Evolutionary conservation across 2,888 invertebrate species (phyloP), one percentile per base, ranked within the genome.

Genomic region (Drosophila multiciliata): DNA sequence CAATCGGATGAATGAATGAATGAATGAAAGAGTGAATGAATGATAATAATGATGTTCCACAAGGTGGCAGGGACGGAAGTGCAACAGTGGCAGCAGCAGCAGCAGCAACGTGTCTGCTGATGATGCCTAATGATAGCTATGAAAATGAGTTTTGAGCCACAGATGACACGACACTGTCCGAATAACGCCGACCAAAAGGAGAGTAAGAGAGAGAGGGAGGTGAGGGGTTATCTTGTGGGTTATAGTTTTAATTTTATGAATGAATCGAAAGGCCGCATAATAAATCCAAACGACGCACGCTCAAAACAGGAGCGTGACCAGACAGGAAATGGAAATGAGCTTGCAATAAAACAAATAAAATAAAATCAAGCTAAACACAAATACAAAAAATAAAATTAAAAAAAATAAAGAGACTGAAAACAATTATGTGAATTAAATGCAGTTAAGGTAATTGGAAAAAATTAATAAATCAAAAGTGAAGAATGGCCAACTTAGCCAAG

Each of bases 91-190:
- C 54, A 61, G 33, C 48, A 57, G 9, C 35, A 26, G 32, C 36
- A 63, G 52, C 63, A 59, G 17, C 52, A 72, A 66, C 67, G 64
- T 75, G 73, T 77, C 71, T 72, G 72, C 69, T 71, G 87, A 80
- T 87, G 78, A 67, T 45, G 71, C 68, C 89, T 87, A 90, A 91
- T 91, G 90, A 90, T 91, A 91, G 71, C 58, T 71, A 78, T 91
- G 91, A 91, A 91, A 91, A 91, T 91, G 72, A 87, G 86, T 82
- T 83, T 77, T 23, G 68, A 83, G 66, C 65, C 82, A 66, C 77
- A 78, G 83, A 87, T 78, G 90, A 90, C 91, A 90, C 82, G 88
- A 81, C 73, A 74, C 52, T 53, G 52, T 57, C 52, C 33, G 26
- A 49, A 29, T 55, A 49, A 62, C 33, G 57, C 42, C 52, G 33